Percentiles rank a stretch among this genome's conserved stretches.
Evolutionary conservation across 1,140 invertebrate genomes (phyloP).

Genomic region (Palaemon carinicauda): DNA sequence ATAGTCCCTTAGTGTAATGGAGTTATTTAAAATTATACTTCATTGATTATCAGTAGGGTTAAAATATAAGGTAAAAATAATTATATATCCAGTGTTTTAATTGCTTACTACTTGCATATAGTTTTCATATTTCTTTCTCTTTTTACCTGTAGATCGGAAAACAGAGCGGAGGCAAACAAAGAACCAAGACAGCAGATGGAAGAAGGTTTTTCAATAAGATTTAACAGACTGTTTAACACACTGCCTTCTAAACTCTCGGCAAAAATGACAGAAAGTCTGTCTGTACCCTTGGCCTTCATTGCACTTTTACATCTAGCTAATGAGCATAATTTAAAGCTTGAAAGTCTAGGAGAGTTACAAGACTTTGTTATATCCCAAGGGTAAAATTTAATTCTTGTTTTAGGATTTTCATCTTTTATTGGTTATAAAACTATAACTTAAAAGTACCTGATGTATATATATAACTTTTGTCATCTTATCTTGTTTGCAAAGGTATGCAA

Average conservation of each 20-base stretch:
- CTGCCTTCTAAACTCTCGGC: conserved; percentile 71
- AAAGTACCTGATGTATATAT: too few relatives aligned
- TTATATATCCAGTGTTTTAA: not conserved
- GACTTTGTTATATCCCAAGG: conserved; percentile 57
- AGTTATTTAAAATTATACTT: too few relatives aligned
- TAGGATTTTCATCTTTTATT: not conserved
- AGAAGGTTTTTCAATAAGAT: conserved; percentile 59
- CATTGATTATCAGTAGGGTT: too few relatives aligned
- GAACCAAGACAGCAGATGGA: conserved; percentile 26
- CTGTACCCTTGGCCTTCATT: conserved; percentile 78
- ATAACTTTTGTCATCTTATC: too few relatives aligned
- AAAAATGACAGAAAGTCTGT: conserved; percentile 75
- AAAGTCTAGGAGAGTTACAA: conserved; percentile 8
- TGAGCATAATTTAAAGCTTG: conserved; percentile 70
- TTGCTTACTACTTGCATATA: not conserved
- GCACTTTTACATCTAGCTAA: conserved; percentile 82
- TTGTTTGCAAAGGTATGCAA: too few relatives aligned
- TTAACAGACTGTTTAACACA: conserved; percentile 70
- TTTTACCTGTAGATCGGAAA: conserved; percentile 22
- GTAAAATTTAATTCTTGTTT: not conserved
- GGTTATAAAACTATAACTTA: not conserved
- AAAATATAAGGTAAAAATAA: too few relatives aligned
- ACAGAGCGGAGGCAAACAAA: not conserved
- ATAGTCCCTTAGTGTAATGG: too few relatives aligned
- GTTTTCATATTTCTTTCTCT: not conserved